Evolutionary conservation across 1,140 invertebrate species (phyloP), one percentile per base, ranked within the genome.

Genomic region (Ctenoplectra terminalis): DNA sequence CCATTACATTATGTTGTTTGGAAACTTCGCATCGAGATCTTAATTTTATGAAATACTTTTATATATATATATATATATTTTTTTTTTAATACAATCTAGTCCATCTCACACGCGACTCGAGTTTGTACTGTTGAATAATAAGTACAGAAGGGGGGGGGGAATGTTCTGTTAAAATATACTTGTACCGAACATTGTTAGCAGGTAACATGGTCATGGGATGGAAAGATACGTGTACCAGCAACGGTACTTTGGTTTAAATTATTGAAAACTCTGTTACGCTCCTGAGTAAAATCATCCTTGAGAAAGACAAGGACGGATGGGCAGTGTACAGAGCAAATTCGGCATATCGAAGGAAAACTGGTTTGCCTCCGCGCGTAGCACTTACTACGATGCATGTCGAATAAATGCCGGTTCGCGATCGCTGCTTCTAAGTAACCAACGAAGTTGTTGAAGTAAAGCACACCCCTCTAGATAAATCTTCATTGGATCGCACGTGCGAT

Each of bases 291-390:
- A 34, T 64, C 8, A 80, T 80, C 77, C 77, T 80, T 80, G 77
- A 73, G 58, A 46, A 63, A 73, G 70, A 81, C 71, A 66, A 76
- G 79, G 79, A 81, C 79, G 43, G 31, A 54, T 48, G 37, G 46
- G 52, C 34, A 67, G 52, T 54, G 58, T 43, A 52, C 31, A 63
- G 46, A 74, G 67, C 61, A 81, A 81, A 83, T 83, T 83, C 78
- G 77, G 82, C 40, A 58, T 80, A 70, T 73, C 52, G 78, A 74
- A 81, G 70, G 78, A 70, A 83, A 83, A 80, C 78, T 80, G 77
- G 67, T 83, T 83, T 81, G 31, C 70, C 34, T 81, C 66, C 60
- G 20, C 46, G 61, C 43, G 64, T 69, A n/a, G 50, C 40, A 58
- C 52, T 72, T 80, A 80, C 70, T 58, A 75, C 61, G n/a, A 75